Conservation (phyloP, 1,140 invertebrate genomes). For the Steinernema khuongi region DNA sequence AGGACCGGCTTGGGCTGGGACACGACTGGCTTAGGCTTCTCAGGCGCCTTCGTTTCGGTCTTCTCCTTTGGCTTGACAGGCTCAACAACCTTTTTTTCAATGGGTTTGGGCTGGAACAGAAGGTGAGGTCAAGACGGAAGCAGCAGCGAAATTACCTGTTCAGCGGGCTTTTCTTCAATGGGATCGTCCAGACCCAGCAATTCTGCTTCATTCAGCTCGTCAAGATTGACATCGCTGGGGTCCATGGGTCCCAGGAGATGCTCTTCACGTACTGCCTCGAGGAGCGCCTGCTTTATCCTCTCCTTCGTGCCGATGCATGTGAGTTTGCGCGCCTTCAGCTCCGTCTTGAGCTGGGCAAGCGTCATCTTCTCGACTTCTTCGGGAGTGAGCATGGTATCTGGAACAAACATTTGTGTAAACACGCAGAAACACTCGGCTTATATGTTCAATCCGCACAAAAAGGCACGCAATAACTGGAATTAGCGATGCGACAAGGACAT, state of each 20-base stretch:
- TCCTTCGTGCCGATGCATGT: not conserved
- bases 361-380: slow-evolving; percentile 11
- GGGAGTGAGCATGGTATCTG: not conserved
- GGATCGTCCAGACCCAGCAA: not conserved
- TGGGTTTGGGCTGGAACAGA: not conserved
- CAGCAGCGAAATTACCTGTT: too few relatives aligned
- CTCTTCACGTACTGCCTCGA: not conserved
- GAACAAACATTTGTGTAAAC: too few relatives aligned
- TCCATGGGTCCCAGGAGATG: not conserved
- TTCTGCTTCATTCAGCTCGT: not conserved
- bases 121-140: too few relatives aligned
- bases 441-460: too few relatives aligned
- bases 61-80: not conserved
- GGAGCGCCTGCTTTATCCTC: not conserved
- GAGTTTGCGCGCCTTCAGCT: not conserved
- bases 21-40: not conserved
- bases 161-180: not conserved
- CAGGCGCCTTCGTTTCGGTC: not conserved
- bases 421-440: too few relatives aligned
- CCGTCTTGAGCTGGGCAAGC: not conserved
- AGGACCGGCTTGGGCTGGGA: too few relatives aligned
- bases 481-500: too few relatives aligned
- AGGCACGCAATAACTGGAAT: too few relatives aligned
- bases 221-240: not conserved
- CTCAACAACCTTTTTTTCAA: not conserved